phyloP scores from a whole-genome alignment of 2,888 invertebrate genomes.

The Zelleria hepariella region DNA sequence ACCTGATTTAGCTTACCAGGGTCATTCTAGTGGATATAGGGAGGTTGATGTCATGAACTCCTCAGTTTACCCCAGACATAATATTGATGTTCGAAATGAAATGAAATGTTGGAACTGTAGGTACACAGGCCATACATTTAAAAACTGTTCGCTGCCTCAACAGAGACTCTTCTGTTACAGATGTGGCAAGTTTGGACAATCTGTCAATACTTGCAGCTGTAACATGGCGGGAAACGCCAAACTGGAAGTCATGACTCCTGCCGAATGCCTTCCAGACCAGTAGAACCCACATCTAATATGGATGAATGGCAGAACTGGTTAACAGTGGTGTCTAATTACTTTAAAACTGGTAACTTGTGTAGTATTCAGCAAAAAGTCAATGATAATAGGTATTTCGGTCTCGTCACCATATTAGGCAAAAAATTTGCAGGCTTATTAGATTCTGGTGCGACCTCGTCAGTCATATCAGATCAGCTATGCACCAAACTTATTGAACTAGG shows the following conservation, averaged over 20 bases:
- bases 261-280: conserved; percentile 6
- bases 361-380: conserved; percentile 3
- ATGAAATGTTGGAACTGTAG: conserved; percentile 15
- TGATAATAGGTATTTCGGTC: conserved; percentile 9
- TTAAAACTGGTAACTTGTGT: neutral
- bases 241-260: conserved; percentile 8
- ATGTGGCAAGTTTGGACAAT: conserved; percentile 11
- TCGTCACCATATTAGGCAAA: conserved; percentile 5
- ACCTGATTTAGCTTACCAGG: neutral
- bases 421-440: conserved; percentile 10
- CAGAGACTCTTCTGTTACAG: conserved; percentile 15
- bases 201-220: conserved; percentile 7
- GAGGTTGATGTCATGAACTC: no score
- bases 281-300: neutral
- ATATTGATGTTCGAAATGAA: no score
- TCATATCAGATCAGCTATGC: conserved; percentile 8
- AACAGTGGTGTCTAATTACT: neutral
- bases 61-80: no score
- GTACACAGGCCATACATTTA: conserved; percentile 10
- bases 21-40: neutral
- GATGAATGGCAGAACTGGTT: conserved; percentile 12
- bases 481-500: conserved; percentile 1
- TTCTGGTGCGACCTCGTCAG: conserved; percentile 10
- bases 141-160: conserved; percentile 7
- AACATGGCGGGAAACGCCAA: conserved; percentile 11